Conservation (phyloP, 2,888 invertebrate species). For the Oligia latruncula region DNA sequence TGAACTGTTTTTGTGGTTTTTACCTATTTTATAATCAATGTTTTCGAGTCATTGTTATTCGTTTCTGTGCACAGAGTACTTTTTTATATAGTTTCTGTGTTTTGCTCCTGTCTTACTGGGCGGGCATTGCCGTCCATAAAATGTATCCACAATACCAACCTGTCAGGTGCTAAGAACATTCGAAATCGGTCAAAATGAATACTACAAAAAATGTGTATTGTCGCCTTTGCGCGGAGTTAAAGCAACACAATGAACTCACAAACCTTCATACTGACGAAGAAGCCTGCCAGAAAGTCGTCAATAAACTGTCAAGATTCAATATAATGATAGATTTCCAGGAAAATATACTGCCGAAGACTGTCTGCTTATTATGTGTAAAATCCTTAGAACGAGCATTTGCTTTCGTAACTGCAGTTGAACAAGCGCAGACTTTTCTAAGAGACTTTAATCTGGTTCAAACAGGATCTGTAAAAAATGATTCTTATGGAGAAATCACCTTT, state of each 20-base stretch:
- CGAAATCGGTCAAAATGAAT: conserved; percentile 64
- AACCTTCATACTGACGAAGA: conserved; percentile 69
- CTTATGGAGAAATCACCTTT: conserved; percentile 52
- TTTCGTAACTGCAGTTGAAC: conserved; percentile 75
- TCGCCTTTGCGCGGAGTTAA: conserved; percentile 77
- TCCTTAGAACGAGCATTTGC: conserved; percentile 75
- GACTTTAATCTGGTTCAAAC: conserved; percentile 66
- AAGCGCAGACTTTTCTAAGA: conserved; percentile 73
- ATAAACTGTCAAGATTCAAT: conserved; percentile 74
- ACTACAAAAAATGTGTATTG: conserved; percentile 67
- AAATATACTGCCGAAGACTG: conserved; percentile 73
- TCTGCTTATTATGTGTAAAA: conserved; percentile 77
- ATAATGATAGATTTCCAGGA: conserved; percentile 69
- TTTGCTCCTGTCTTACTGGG: not conserved
- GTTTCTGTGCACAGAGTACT: not conserved
- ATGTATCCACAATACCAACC: not conserved
- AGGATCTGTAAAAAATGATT: conserved; percentile 65
- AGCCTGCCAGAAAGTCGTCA: conserved; percentile 66
- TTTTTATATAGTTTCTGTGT: too few relatives aligned
- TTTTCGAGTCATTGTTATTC: not conserved
- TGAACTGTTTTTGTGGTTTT: not conserved
- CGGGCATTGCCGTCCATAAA: not conserved
- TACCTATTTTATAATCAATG: not conserved
- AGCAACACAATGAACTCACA: conserved; percentile 70
- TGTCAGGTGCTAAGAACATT: not conserved